Conservation (phyloP, 2,888 invertebrate genomes). For the Isoperla grammatica region DNA sequence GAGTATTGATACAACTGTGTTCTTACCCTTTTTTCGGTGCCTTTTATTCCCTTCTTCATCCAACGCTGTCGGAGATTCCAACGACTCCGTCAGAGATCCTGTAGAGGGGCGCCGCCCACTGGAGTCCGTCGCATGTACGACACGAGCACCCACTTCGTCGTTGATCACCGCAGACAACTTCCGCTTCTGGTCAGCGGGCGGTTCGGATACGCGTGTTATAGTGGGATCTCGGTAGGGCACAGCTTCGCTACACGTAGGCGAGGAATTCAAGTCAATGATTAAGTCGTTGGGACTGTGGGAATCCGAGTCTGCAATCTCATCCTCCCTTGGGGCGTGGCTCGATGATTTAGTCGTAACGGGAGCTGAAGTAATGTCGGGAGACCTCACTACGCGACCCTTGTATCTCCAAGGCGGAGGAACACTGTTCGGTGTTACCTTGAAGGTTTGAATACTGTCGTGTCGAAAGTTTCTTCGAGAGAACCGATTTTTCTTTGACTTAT, state of each 20-base stretch:
- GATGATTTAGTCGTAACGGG: too few relatives aligned
- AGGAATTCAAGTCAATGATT: slow-evolving; percentile 2
- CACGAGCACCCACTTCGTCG: too few relatives aligned
- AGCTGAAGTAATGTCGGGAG: background rate
- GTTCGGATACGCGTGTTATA: background rate
- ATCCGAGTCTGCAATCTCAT: too few relatives aligned
- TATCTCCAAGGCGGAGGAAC: slow-evolving; percentile 11
- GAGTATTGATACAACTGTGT: too few relatives aligned
- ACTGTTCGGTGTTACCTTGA: slow-evolving; percentile 8
- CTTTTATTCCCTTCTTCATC: slow-evolving; percentile 1
- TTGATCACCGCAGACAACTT: too few relatives aligned
- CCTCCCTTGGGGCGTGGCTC: too few relatives aligned
- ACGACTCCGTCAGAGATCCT: too few relatives aligned
- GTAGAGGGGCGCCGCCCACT: too few relatives aligned
- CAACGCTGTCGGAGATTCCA: background rate
- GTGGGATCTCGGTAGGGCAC: background rate
- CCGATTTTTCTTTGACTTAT: background rate
- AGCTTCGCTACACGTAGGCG: background rate
- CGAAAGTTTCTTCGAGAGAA: slow-evolving; percentile 8
- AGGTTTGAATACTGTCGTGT: slow-evolving; percentile 18
- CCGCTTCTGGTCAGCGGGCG: too few relatives aligned
- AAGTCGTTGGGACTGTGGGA: background rate
- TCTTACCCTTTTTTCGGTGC: slow-evolving; percentile 3
- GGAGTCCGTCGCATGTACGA: too few relatives aligned
- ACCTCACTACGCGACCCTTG: background rate